These are phyloP conservation scores for Parotocinclus haroldoi DNA, from an alignment of 2,797 vertebrate species.

Conservation along the genomic window DNA sequence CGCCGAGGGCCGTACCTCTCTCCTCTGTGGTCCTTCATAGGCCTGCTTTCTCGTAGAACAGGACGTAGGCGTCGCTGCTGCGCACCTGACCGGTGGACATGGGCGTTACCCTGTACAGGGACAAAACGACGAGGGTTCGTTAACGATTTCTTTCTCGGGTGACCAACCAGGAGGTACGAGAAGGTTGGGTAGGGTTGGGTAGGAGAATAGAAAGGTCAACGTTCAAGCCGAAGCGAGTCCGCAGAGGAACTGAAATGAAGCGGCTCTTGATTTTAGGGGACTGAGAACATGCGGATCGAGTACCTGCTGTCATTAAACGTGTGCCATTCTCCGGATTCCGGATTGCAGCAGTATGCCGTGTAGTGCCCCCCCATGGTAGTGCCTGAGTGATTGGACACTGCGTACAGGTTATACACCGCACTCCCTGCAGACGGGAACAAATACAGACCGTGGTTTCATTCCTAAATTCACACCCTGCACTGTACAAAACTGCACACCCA, in stretches of 20 bases:
- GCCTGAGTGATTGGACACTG: constrained; percentile 98
- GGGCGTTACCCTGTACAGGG: constrained; percentile 84
- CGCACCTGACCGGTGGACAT: constrained; percentile 95
- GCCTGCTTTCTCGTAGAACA: constrained; percentile 93
- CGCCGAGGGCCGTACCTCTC: constrained; percentile 18
- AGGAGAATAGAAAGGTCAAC: no score
- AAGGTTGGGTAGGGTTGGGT: no score
- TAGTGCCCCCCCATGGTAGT: constrained; percentile 98
- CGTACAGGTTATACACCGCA: constrained; percentile 92
- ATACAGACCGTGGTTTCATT: background rate
- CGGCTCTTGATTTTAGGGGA: background rate
- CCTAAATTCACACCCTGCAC: no score
- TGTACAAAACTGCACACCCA: no score
- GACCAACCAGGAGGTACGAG: no score
- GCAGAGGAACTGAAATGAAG: no score
- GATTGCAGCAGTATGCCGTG: constrained; percentile 94
- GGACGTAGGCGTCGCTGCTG: constrained; percentile 93
- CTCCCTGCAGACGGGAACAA: constrained; percentile 59
- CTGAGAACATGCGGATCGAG: background rate
- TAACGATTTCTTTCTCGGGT: no score
- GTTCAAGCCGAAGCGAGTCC: no score
- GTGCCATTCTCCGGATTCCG: constrained; percentile 89
- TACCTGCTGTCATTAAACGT: constrained; percentile 97
- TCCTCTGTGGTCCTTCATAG: constrained; percentile 69
- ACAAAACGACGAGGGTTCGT: no score